Conservation (phyloP, 1,140 invertebrate genomes). For the Saxidomus purpurata region DNA sequence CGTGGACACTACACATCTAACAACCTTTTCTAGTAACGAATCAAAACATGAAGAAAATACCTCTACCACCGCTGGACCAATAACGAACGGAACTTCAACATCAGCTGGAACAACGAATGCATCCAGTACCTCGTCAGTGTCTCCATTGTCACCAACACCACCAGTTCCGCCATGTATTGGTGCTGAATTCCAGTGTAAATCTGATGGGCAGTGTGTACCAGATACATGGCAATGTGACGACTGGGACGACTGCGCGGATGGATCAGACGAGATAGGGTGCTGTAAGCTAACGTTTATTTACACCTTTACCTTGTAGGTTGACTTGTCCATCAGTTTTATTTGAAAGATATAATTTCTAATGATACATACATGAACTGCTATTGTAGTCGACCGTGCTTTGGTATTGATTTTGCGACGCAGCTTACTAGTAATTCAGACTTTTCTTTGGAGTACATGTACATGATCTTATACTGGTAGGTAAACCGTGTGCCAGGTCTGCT, state of each 20-base stretch:
- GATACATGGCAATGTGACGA: neutral
- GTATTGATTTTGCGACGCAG: too few relatives aligned
- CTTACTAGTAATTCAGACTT: too few relatives aligned
- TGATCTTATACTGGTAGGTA: too few relatives aligned
- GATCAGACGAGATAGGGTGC: neutral
- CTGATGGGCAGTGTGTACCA: conserved; percentile 14
- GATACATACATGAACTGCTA: too few relatives aligned
- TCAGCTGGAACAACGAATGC: neutral
- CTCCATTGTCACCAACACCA: neutral
- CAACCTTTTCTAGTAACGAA: neutral
- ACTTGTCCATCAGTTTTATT: too few relatives aligned
- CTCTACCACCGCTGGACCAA: neutral
- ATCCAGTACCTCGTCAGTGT: neutral
- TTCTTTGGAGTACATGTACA: too few relatives aligned
- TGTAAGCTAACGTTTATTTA: neutral
- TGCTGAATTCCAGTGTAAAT: conserved; percentile 6
- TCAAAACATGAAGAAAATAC: too few relatives aligned
- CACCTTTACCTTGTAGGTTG: too few relatives aligned
- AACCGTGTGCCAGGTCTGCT: too few relatives aligned
- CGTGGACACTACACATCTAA: neutral
- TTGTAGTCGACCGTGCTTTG: too few relatives aligned
- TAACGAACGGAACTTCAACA: neutral
- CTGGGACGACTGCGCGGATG: conserved; percentile 3
- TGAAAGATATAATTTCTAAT: too few relatives aligned
- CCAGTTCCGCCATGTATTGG: neutral